Evolutionary conservation across 2,113 vertebrate species (phyloP).

Genomic region (Motacilla alba): DNA sequence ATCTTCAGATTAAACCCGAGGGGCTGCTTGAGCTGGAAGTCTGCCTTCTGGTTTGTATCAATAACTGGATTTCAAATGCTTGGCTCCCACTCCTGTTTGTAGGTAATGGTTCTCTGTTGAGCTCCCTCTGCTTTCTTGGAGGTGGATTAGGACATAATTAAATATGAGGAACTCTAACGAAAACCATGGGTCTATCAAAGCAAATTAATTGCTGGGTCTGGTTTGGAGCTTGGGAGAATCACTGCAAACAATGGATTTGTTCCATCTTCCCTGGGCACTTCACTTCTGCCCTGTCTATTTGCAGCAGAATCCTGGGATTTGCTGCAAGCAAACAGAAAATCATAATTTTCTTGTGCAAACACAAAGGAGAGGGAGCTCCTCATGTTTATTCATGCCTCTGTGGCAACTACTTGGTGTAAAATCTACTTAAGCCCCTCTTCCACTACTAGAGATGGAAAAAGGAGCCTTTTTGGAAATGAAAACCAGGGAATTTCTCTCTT

Average conservation of each 20-base stretch:
- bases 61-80: background rate
- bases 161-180: constrained; percentile 41
- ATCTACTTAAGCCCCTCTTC: background rate
- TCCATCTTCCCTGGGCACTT: background rate
- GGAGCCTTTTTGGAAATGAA: background rate
- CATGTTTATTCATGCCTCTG: background rate
- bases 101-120: background rate
- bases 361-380: background rate
- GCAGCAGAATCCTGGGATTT: background rate
- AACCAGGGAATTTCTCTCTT: background rate
- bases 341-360: background rate
- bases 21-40: background rate
- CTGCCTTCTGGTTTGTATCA: constrained; percentile 6
- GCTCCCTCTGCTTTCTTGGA: background rate
- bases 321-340: background rate
- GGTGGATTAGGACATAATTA: constrained; percentile 60
- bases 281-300: background rate
- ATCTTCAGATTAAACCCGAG: constrained; percentile 19
- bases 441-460: background rate
- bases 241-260: constrained; percentile 46
- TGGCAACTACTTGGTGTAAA: background rate
- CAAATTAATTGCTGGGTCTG: constrained; percentile 56
- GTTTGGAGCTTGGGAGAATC: constrained; percentile 26
- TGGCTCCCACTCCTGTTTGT: background rate
- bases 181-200: constrained; percentile 36